These are phyloP conservation scores for Electrona antarctica DNA, from an alignment of 2,113 vertebrate species.

Conservation along the genomic window DNA sequence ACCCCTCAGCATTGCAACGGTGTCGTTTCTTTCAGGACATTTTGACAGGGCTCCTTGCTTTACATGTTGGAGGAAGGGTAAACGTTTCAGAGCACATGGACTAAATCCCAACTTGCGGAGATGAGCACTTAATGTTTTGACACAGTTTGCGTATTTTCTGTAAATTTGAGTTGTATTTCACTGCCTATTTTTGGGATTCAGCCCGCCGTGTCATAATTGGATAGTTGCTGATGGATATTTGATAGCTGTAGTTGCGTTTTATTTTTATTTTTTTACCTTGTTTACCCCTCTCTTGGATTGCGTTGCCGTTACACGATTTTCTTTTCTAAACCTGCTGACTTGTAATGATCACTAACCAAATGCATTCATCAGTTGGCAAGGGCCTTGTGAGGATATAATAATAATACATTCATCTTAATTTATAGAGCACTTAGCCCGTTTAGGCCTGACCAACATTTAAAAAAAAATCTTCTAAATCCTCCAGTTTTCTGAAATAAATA, in stretches of 20 bases:
- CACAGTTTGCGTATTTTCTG: not conserved
- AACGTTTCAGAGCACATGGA: not conserved
- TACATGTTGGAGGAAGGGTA: too few relatives aligned
- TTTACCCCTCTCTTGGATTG: too few relatives aligned
- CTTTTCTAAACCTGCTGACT: not conserved
- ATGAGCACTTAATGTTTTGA: not conserved
- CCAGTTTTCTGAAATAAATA: too few relatives aligned
- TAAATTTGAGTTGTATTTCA: not conserved
- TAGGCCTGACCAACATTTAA: too few relatives aligned
- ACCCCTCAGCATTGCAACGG: not conserved
- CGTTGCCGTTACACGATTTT: not conserved
- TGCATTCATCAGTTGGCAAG: not conserved
- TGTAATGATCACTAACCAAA: not conserved
- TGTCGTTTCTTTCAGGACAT: too few relatives aligned
- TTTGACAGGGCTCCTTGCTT: too few relatives aligned
- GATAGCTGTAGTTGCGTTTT: not conserved
- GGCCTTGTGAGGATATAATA: too few relatives aligned
- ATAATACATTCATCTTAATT: too few relatives aligned
- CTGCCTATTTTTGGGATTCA: slow-evolving; percentile 23
- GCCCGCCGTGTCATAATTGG: slow-evolving; percentile 1
- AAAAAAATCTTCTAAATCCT: too few relatives aligned
- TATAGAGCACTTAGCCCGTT: too few relatives aligned
- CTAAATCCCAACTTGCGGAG: slow-evolving; percentile 19
- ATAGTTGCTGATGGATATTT: not conserved
- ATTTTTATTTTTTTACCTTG: too few relatives aligned